Evolutionary conservation across 2,797 vertebrate genomes (phyloP).

Genomic region (Hephaestus fuliginosus): DNA sequence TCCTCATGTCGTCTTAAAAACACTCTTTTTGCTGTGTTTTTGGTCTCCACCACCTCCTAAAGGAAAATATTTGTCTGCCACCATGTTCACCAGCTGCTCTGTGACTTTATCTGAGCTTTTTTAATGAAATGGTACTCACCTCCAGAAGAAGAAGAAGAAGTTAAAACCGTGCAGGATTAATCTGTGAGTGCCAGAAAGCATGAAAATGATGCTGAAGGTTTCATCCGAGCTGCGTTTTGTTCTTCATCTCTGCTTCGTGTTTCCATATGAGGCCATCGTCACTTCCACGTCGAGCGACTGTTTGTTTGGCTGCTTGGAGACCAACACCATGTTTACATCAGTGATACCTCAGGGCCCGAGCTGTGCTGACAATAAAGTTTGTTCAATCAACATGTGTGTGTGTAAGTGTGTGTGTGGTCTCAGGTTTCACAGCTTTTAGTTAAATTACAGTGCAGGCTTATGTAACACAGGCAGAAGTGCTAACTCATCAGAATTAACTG

Average conservation of each 20-base stretch:
- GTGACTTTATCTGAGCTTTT: too few species aligned
- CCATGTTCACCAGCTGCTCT: too few species aligned
- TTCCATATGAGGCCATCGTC: constrained; percentile 37
- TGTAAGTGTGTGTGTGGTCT: constrained; percentile 32
- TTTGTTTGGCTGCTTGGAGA: constrained; percentile 64
- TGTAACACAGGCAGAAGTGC: constrained; percentile 20
- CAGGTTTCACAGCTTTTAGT: constrained; percentile 67
- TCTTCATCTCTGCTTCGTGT: background rate
- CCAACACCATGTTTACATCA: constrained; percentile 51
- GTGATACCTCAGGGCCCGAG: background rate
- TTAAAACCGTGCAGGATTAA: background rate
- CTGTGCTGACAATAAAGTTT: constrained; percentile 26
- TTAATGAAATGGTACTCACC: background rate
- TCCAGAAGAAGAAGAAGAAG: background rate
- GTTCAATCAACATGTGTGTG: background rate
- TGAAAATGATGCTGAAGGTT: background rate
- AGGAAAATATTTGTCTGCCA: too few species aligned
- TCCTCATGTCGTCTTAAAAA: too few species aligned
- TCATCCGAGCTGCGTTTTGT: background rate
- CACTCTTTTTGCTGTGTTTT: too few species aligned
- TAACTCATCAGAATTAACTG: constrained; percentile 4
- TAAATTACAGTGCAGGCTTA: constrained; percentile 48
- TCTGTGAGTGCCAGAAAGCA: background rate
- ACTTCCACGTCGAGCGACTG: background rate
- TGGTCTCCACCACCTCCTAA: too few species aligned